phyloP scores from a whole-genome alignment of 2,797 vertebrate genomes.

The Squalus acanthias region DNA sequence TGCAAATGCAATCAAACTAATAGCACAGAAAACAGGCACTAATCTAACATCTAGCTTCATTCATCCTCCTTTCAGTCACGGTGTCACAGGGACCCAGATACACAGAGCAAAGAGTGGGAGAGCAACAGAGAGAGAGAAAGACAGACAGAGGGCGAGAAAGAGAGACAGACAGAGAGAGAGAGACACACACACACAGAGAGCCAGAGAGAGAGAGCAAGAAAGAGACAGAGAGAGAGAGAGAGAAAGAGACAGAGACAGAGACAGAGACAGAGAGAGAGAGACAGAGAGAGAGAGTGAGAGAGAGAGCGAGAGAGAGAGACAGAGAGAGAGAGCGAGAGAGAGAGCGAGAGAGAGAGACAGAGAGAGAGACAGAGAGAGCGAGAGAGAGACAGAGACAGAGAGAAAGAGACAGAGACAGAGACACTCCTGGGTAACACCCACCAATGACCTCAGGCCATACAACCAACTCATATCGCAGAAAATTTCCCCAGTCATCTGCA shows the following conservation, averaged over 20 bases:
- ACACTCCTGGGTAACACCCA: too few species aligned
- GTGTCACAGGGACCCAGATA: not conserved
- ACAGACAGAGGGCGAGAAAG: not conserved
- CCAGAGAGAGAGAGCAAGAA: not conserved
- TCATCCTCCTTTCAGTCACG: not conserved
- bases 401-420: not conserved
- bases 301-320: not conserved
- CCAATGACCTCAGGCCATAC: not conserved
- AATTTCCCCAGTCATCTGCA: too few species aligned
- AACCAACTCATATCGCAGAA: not conserved
- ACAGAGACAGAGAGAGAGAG: not conserved
- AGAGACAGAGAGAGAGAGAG: not conserved
- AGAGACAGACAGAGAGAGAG: not conserved
- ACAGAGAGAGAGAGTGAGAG: not conserved
- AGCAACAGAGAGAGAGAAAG: not conserved
- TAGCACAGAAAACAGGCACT: slow-evolving; percentile 34
- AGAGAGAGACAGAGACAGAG: not conserved
- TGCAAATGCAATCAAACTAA: slow-evolving; percentile 71
- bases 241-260: not conserved
- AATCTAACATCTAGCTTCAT: not conserved
- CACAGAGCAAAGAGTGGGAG: not conserved
- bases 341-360: not conserved
- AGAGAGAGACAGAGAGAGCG: not conserved
- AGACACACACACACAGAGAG: not conserved
- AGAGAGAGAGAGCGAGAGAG: not conserved